Percentiles rank a stretch among this genome's conserved stretches.
Conservation (phyloP, 2,888 invertebrate species). For the Herminia tarsipennalis region DNA sequence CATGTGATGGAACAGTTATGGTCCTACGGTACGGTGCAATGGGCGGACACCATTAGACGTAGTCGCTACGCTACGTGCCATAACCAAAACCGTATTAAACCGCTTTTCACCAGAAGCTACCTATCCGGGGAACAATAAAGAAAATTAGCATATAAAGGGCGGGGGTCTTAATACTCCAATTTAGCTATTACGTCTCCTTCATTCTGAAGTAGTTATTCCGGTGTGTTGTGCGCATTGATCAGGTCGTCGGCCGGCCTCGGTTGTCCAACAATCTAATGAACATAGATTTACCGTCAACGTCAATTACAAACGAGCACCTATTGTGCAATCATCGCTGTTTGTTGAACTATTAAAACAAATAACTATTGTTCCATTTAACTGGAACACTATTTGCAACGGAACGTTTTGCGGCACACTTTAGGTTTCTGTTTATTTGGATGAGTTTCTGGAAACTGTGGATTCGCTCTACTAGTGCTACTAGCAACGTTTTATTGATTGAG, state of each 20-base stretch:
- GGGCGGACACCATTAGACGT: too few species aligned
- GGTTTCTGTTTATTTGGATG: constrained; percentile 11
- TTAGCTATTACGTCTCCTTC: constrained; percentile 29
- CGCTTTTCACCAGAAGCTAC: constrained; percentile 13
- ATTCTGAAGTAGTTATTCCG: constrained; percentile 23
- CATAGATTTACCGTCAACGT: constrained; percentile 27
- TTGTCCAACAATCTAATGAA: constrained; percentile 20
- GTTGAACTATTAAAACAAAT: constrained; percentile 30
- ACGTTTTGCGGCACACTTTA: constrained; percentile 20
- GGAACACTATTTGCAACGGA: constrained; percentile 18
- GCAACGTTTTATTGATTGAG: too few species aligned
- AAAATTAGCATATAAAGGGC: constrained; percentile 41
- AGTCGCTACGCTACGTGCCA: too few species aligned
- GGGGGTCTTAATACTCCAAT: constrained; percentile 39
- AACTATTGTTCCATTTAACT: constrained; percentile 21
- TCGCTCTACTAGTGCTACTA: constrained; percentile 21
- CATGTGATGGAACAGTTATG: too few species aligned
- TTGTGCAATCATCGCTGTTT: constrained; percentile 28
- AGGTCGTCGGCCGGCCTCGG: constrained; percentile 28
- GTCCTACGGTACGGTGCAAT: too few species aligned
- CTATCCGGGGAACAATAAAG: constrained; percentile 30
- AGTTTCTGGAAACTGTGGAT: constrained; percentile 12
- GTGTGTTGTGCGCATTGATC: constrained; percentile 7
- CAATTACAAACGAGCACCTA: constrained; percentile 25
- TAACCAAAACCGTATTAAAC: constrained; percentile 17